Percentiles rank a stretch among this genome's conserved stretches.
Evolutionary conservation across 2,113 vertebrate species (phyloP).

Genomic region (Pungitius pungitius): DNA sequence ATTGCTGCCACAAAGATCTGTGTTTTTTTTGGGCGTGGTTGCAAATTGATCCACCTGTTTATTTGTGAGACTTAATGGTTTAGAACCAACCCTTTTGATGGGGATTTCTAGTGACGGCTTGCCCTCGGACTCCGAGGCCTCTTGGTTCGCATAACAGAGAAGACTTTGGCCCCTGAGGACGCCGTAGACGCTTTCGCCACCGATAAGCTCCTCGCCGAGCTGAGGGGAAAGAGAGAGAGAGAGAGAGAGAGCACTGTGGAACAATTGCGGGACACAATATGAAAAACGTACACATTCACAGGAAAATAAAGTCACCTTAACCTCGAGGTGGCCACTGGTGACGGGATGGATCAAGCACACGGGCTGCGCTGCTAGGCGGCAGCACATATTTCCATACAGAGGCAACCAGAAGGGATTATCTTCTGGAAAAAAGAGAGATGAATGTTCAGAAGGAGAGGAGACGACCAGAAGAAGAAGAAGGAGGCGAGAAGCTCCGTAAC

Average conservation of each 20-base stretch:
- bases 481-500: neutral
- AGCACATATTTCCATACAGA: constrained; percentile 88
- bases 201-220: constrained; percentile 70
- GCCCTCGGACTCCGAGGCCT: constrained; percentile 65
- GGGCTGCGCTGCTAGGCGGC: constrained; percentile 87
- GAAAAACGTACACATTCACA: neutral
- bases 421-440: constrained; percentile 68
- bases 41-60: constrained; percentile 14
- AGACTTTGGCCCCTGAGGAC: constrained; percentile 82
- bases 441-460: neutral
- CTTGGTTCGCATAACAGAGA: constrained; percentile 76
- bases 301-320: constrained; percentile 62
- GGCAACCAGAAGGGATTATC: constrained; percentile 88
- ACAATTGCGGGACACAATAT: no score
- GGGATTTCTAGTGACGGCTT: constrained; percentile 78
- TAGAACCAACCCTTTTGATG: constrained; percentile 82
- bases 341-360: constrained; percentile 83
- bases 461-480: neutral
- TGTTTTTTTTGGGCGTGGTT: neutral
- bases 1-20: neutral
- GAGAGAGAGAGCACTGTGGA: constrained; percentile 51
- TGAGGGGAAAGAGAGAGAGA: no score
- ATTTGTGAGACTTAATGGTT: constrained; percentile 10
- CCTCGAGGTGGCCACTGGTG: constrained; percentile 68
- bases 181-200: constrained; percentile 72